Percentiles rank a stretch among this genome's conserved stretches.
Conservation (phyloP, 1,140 invertebrate species). For the Achroia grisella region DNA sequence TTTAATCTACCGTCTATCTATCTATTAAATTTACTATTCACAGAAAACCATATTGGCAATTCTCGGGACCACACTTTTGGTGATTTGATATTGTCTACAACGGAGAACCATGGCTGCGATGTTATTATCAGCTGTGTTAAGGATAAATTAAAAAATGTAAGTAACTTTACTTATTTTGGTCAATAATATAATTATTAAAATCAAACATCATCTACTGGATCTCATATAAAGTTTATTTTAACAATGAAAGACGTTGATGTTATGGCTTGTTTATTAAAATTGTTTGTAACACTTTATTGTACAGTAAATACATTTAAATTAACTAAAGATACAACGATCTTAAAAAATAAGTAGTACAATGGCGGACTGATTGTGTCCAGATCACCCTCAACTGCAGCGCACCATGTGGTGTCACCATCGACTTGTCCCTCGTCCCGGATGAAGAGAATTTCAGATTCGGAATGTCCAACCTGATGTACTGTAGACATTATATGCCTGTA, state of each 20-base stretch:
- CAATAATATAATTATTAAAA: too few relatives aligned
- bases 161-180: not conserved
- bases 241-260: too few relatives aligned
- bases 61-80: constrained; percentile 58
- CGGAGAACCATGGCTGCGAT: constrained; percentile 66
- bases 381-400: not conserved
- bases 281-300: too few relatives aligned
- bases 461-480: not conserved
- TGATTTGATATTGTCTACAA: constrained; percentile 51
- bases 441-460: constrained; percentile 3
- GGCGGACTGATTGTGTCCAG: not conserved
- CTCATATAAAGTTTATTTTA: too few relatives aligned
- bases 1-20: too few relatives aligned
- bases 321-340: too few relatives aligned
- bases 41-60: constrained; percentile 51
- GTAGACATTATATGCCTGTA: not conserved
- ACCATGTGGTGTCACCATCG: not conserved
- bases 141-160: constrained; percentile 9
- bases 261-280: too few relatives aligned
- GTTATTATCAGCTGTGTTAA: constrained; percentile 53
- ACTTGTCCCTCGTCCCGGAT: not conserved
- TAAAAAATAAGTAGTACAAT: too few relatives aligned
- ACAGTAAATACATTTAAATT: too few relatives aligned
- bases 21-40: constrained; percentile 3
- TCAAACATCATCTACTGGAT: too few relatives aligned